Evolutionary conservation across 2,888 invertebrate genomes (phyloP).

Genomic region (Cinara cedri): DNA sequence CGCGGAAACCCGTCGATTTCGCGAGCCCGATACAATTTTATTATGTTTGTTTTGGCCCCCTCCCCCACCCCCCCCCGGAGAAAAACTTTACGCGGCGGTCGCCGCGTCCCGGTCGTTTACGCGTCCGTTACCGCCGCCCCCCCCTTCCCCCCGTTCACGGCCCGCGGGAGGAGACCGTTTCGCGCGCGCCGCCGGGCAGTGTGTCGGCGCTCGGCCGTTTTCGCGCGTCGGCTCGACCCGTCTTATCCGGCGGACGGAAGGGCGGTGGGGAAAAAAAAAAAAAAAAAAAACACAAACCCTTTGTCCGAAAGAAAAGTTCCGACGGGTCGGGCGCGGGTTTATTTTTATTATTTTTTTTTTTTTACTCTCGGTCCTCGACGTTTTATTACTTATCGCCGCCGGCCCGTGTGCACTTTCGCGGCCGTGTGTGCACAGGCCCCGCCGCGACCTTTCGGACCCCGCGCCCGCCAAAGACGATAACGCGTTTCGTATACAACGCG

Average conservation of each 20-base stretch:
- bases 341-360: background rate
- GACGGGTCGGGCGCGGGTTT: slow-evolving; percentile 5
- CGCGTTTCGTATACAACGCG: background rate
- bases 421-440: background rate
- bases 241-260: background rate
- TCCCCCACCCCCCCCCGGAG: too few relatives aligned
- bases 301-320: slow-evolving; percentile 27
- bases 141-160: too few relatives aligned
- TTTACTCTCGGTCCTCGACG: background rate
- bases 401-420: background rate
- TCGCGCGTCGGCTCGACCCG: background rate
- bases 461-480: background rate
- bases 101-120: background rate
- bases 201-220: background rate
- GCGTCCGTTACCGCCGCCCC: too few relatives aligned
- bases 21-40: background rate
- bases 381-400: slow-evolving; percentile 26
- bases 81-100: slow-evolving; percentile 44
- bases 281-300: slow-evolving; percentile 8
- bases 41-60: slow-evolving; percentile 46
- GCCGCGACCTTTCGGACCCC: background rate
- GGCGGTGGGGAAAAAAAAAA: background rate
- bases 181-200: background rate
- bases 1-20: background rate
- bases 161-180: too few relatives aligned